These are phyloP conservation scores for Orius laevigatus DNA, from an alignment of 1,140 invertebrate species.

Conservation along the genomic window DNA sequence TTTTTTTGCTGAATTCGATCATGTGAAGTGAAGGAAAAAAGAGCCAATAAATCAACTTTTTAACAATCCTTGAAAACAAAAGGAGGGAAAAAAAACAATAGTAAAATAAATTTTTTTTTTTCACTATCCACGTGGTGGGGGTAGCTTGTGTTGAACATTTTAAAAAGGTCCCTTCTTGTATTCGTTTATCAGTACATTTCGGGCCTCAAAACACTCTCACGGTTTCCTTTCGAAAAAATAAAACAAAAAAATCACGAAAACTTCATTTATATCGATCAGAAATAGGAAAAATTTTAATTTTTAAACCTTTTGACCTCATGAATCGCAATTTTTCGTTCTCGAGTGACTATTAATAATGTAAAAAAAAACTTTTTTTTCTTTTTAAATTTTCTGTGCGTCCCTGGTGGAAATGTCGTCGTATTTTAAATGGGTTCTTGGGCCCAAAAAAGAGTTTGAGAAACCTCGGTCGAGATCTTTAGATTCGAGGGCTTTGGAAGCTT, in stretches of 20 bases:
- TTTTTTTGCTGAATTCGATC: no score
- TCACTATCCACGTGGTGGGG: no score
- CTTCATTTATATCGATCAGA: no score
- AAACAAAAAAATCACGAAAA: no score
- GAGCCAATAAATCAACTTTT: no score
- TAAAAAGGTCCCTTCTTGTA: constrained; percentile 1
- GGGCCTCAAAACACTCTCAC: neutral
- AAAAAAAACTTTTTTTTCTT: neutral
- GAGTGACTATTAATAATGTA: neutral
- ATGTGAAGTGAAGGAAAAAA: no score
- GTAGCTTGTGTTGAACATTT: neutral
- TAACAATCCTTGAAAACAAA: no score
- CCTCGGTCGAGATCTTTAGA: constrained; percentile 60
- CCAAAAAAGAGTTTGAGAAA: constrained; percentile 41
- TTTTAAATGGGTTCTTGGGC: constrained; percentile 43
- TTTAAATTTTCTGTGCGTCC: constrained; percentile 1
- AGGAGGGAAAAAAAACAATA: no score
- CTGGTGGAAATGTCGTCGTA: constrained; percentile 42
- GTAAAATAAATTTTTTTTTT: no score
- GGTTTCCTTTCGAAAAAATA: neutral
- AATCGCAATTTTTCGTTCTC: neutral
- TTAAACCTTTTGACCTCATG: neutral
- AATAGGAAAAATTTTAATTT: neutral
- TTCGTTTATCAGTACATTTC: neutral
- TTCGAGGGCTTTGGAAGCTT: constrained; percentile 49